Base-by-base conservation (phyloP, 2,888 invertebrate species). In the Diploptera punctata region DNA sequence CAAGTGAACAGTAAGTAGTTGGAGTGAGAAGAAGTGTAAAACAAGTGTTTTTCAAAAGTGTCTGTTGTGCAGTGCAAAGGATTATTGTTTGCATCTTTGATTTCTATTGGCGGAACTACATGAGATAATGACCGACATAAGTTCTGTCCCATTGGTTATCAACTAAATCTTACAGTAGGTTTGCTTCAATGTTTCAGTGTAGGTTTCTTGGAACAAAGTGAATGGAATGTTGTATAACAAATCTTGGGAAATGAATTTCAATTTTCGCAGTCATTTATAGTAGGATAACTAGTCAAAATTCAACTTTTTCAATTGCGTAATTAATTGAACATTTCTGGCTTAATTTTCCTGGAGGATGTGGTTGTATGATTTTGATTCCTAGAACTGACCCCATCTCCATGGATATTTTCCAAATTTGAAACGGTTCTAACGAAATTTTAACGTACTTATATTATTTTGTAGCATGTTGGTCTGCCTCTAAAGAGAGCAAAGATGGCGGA, bases 31-130 rank as follows among this genome's bases (percentile, higher is more conserved):
- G 52, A 52, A 52, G 24, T 52, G 24, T n/a, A n/a, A n/a, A n/a
- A n/a, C n/a, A n/a, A n/a, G 24, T 21, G 52, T 0, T 10, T 24
- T 33, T 7, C 33, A n/a, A n/a, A 10, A 21, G 52, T 21, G 52
- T 21, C 47, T 18, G 3, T 24, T 21, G 24, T 52, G 52, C 19
- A 52, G 52, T 52, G 52, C 13, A 24, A 52, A 2, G 13, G 19
- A n/a, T 47, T n/a, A 18, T 18, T 5, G 47, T 18, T 33, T 13
- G 2, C 43, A 43, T 21, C 19, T 62, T 62, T 43, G 43, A 21
- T 62, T 21, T 62, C 43, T 62, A 43, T 43, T 62, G 24, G 43
- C 43, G 62, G 62, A 62, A 10, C 62, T 62, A 43, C 62, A 43
- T 62, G 43, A 21, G n/a, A n/a, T n/a, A 24, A 43, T 21, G 24